These are phyloP conservation scores for Pediacus dermestoides DNA, from an alignment of 2,888 invertebrate species.

Conservation along the genomic window DNA sequence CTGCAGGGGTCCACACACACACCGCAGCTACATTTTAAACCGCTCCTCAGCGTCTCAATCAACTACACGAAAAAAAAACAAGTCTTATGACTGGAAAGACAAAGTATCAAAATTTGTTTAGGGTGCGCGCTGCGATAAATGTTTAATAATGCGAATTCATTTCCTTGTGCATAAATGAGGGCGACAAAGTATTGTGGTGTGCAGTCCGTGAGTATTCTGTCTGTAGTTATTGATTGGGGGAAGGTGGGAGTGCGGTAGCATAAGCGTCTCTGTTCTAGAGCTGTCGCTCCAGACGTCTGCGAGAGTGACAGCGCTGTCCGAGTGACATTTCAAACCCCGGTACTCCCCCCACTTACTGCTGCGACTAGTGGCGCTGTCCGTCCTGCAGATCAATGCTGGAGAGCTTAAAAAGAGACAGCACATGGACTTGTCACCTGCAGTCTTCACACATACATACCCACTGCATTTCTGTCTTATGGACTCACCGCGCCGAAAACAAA, in stretches of 20 bases:
- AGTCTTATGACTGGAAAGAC: too few species aligned
- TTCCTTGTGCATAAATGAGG: constrained; percentile 4
- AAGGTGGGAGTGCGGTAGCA: background rate
- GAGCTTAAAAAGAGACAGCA: constrained; percentile 35
- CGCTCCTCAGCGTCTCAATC: constrained; percentile 39
- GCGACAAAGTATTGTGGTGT: constrained; percentile 17
- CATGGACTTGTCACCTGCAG: constrained; percentile 36
- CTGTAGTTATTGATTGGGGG: constrained; percentile 15
- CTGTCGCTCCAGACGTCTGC: constrained; percentile 37
- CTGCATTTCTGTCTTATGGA: too few species aligned
- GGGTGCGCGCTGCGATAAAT: too few species aligned
- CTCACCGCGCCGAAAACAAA: too few species aligned
- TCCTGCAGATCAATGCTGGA: constrained; percentile 37
- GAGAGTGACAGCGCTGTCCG: constrained; percentile 44
- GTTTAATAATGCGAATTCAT: background rate
- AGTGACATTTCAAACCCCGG: constrained; percentile 29
- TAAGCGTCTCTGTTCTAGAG: constrained; percentile 10
- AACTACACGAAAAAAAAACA: constrained; percentile 10
- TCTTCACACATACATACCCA: too few species aligned
- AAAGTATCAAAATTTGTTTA: too few species aligned
- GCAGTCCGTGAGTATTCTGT: constrained; percentile 9
- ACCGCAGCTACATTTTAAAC: constrained; percentile 24
- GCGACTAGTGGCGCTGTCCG: constrained; percentile 19
- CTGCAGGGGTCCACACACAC: constrained; percentile 35
- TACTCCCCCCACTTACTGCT: background rate